Conservation (phyloP, 2,797 vertebrate genomes). For the Eulemur mongoz region DNA sequence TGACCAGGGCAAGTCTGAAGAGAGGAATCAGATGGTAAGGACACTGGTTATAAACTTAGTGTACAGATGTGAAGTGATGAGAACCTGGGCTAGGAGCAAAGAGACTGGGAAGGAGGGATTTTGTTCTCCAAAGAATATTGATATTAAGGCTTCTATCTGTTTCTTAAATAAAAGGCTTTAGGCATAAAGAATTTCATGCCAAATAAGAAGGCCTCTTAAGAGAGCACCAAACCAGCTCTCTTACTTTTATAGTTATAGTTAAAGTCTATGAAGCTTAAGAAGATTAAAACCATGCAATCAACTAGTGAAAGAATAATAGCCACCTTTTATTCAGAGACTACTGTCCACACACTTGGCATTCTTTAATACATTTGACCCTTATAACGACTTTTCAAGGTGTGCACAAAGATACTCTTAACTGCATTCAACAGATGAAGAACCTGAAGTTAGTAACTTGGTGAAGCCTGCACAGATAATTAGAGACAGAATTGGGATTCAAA, state of each 20-base stretch:
- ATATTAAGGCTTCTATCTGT: not conserved
- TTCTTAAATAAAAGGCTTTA: not conserved
- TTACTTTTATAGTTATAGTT: not conserved
- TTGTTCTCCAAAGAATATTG: constrained; percentile 20
- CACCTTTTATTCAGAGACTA: not conserved
- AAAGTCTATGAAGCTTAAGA: not conserved
- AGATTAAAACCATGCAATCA: constrained; percentile 9
- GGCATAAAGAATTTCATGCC: not conserved
- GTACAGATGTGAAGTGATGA: not conserved
- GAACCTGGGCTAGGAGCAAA: not conserved
- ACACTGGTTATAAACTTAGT: not conserved
- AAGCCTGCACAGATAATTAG: not conserved
- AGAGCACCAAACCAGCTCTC: not conserved
- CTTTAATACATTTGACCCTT: not conserved
- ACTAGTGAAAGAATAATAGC: not conserved
- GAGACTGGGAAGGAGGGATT: not conserved
- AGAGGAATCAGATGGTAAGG: not conserved
- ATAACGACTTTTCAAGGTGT: not conserved
- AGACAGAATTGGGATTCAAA: not conserved
- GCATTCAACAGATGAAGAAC: not conserved
- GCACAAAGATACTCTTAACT: not conserved
- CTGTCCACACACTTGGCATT: not conserved
- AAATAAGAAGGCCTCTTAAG: not conserved
- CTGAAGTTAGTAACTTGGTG: not conserved
- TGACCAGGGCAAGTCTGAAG: not conserved